Evolutionary conservation across 1,140 invertebrate genomes (phyloP).

Genomic region (Galendromus occidentalis): DNA sequence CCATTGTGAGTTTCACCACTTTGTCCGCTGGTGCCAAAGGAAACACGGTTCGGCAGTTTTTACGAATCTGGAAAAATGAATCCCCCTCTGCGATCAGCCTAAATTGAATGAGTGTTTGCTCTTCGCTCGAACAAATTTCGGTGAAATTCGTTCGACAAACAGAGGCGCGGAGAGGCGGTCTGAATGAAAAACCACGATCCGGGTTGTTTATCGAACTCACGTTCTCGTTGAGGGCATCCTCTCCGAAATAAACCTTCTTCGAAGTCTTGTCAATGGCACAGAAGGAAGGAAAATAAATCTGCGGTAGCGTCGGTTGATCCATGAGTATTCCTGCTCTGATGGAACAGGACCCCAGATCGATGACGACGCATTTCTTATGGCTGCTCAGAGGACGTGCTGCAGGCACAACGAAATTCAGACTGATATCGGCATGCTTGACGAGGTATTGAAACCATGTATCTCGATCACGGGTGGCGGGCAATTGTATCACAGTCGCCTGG

Average conservation of each 20-base stretch:
- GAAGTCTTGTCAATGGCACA: slow-evolving; percentile 29
- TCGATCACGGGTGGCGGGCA: background rate
- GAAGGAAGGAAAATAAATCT: slow-evolving; percentile 36
- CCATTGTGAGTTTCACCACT: background rate
- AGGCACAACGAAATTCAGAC: background rate
- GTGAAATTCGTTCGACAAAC: no score
- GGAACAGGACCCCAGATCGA: slow-evolving; percentile 38
- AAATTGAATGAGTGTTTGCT: background rate
- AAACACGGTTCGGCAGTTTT: background rate
- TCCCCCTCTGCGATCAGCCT: background rate
- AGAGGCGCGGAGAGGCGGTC: no score
- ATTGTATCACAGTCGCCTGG: background rate
- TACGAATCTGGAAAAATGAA: background rate
- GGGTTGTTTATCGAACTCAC: background rate
- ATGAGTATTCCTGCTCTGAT: slow-evolving; percentile 37
- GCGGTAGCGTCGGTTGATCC: slow-evolving; percentile 33
- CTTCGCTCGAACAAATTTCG: background rate
- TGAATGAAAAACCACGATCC: no score
- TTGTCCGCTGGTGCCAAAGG: background rate
- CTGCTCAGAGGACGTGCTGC: background rate
- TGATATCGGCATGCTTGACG: background rate
- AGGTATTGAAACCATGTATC: background rate
- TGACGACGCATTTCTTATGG: slow-evolving; percentile 27
- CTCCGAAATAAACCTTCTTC: slow-evolving; percentile 18
- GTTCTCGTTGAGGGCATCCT: slow-evolving; percentile 21